These are phyloP conservation scores for Echinops telfairi DNA, from an alignment of 2,113 vertebrate genomes.

Conservation along the genomic window DNA sequence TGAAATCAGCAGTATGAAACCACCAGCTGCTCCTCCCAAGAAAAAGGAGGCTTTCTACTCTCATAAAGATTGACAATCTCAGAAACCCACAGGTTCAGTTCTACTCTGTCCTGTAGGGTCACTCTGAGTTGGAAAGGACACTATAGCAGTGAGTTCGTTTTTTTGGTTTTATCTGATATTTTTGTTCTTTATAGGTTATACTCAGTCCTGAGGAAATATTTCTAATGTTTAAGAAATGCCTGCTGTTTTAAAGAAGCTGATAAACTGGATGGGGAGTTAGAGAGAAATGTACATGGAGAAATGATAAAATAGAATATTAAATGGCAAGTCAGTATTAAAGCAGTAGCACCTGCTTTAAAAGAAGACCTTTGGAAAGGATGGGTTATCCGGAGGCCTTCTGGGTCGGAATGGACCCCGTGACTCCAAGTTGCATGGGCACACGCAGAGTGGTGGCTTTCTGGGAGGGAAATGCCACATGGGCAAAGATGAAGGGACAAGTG, in stretches of 20 bases:
- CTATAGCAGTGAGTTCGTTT: no score
- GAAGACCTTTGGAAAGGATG: not conserved
- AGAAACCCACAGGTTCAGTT: no score
- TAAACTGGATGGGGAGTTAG: not conserved
- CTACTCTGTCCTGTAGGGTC: no score
- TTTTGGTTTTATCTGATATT: not conserved
- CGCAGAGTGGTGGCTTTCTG: not conserved
- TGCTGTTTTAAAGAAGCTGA: not conserved
- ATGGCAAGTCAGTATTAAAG: not conserved
- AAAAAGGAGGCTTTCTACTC: no score
- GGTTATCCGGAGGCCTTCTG: not conserved
- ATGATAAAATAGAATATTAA: not conserved
- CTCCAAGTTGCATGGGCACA: not conserved
- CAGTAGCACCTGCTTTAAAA: not conserved
- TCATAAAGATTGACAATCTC: no score
- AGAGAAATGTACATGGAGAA: not conserved
- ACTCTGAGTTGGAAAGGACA: no score
- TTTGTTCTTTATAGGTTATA: conserved; percentile 22
- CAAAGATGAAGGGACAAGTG: not conserved
- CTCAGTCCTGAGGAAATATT: not conserved
- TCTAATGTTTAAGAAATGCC: conserved; percentile 43
- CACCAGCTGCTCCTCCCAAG: not conserved
- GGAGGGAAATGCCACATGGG: not conserved
- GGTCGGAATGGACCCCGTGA: not conserved
- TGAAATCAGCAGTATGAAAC: not conserved